Conservation (phyloP, 2,888 invertebrate species). For the Xestia c-nigrum region DNA sequence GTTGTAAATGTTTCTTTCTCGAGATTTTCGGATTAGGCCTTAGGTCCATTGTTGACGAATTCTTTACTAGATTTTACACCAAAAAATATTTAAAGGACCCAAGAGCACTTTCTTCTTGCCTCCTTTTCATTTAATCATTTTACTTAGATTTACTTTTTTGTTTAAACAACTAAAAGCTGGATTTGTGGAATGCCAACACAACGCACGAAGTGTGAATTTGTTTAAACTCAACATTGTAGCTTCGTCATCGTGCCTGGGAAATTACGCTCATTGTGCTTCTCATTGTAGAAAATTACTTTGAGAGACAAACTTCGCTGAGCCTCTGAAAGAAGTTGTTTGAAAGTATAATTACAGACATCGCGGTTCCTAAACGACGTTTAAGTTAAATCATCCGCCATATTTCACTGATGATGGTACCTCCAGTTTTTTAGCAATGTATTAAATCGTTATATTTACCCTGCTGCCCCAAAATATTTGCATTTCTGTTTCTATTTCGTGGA, state of each 20-base stretch:
- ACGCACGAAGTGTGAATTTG: conserved; percentile 22
- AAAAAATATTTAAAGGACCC: conserved; percentile 15
- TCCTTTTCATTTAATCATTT: conserved; percentile 33
- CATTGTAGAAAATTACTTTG: conserved; percentile 45
- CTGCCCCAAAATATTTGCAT: neutral
- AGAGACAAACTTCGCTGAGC: conserved; percentile 32
- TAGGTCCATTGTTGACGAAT: conserved; percentile 15
- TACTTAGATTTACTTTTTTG: conserved; percentile 14
- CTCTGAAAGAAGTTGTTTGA: conserved; percentile 36
- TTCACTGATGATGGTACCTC: neutral
- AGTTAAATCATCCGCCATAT: conserved; percentile 24
- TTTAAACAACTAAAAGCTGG: conserved; percentile 11
- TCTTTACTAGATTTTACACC: conserved; percentile 24
- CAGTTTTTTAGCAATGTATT: neutral
- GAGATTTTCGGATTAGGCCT: conserved; percentile 19
- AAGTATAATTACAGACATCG: conserved; percentile 45
- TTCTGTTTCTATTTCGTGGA: neutral
- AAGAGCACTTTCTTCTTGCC: conserved; percentile 7
- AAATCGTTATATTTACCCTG: neutral
- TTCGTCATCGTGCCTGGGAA: conserved; percentile 33
- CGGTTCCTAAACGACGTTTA: conserved; percentile 23
- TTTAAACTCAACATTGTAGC: conserved; percentile 18
- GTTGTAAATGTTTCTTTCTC: conserved; percentile 30
- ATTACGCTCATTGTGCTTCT: conserved; percentile 37
- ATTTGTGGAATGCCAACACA: conserved; percentile 15